Evolutionary conservation across 35 echinoderm and acorn worm genomes (phyloP).

Genomic region (Apostichopus japonicus): DNA sequence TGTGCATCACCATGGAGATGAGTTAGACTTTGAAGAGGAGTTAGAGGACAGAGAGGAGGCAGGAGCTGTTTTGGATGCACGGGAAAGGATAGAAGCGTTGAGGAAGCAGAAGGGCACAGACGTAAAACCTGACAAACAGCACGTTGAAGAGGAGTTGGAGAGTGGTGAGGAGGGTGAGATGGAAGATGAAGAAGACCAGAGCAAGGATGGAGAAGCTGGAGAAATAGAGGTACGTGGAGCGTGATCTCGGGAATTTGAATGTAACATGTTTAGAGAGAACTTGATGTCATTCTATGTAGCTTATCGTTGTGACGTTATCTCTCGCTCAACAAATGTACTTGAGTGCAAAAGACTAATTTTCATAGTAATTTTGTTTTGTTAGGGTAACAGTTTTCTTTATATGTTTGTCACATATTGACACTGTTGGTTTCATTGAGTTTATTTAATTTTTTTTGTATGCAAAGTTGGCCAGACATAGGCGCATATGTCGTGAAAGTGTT

Average conservation of each 20-base stretch:
- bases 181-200: slow-evolving; percentile 49
- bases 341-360: no score
- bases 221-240: slow-evolving; percentile 71
- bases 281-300: no score
- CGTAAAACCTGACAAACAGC: neutral
- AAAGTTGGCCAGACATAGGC: no score
- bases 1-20: slow-evolving; percentile 85
- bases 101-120: slow-evolving; percentile 23
- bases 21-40: slow-evolving; percentile 96
- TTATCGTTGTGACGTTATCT: no score
- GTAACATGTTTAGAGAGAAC: no score
- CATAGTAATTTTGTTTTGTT: neutral
- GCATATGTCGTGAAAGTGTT: no score
- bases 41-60: slow-evolving; percentile 74
- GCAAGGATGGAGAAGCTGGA: slow-evolving; percentile 69
- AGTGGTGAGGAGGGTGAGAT: slow-evolving; percentile 57
- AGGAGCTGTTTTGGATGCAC: neutral
- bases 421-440: no score
- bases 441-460: no score
- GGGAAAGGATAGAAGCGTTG: slow-evolving; percentile 39
- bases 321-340: no score
- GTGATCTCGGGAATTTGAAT: slow-evolving; percentile 16
- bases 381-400: neutral
- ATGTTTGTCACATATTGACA: no score
- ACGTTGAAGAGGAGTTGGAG: slow-evolving; percentile 29